Evolutionary conservation across 1,140 invertebrate genomes (phyloP), one percentile per base, ranked within the genome.

Genomic region (Drosophila albomicans): DNA sequence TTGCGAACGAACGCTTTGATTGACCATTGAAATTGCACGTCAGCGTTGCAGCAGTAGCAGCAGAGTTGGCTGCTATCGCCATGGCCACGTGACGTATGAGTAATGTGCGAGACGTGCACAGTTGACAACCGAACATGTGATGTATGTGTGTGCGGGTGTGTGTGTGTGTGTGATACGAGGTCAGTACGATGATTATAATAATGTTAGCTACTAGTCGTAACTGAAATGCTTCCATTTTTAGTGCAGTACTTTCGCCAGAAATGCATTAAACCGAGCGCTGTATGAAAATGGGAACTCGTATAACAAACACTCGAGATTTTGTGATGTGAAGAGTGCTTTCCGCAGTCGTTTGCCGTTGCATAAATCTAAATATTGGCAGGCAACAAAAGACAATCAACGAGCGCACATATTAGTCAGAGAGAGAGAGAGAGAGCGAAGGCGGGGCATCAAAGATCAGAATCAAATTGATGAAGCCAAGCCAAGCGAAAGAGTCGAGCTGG

Each of bases 1-100:
- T 78, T 75, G 70, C 70, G 63, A 15, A 59, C 76, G 74, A 66
- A 63, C 81, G 81, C 58, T 81, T 84, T 88, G 84, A 88, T 88
- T 88, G 84, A 88, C 84, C 84, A 89, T 89, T 89, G 84, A 88
- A 87, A 84, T 78, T 84, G 84, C 84, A 88, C 74, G 84, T 80
- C 82, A 88, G 65, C 80, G 69, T 58, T 51, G 58, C 41, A 41
- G 78, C 48, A 59, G 58, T 49, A 13, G 5, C 0, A 25, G 20
- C 32, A 32, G 20, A 25, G 20, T 25, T 32, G 5, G 32, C 41
- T 46, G 78, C 48, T 59, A 63, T 52, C 30, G 6, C 1, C 13
- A 4, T 3, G 64, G 41, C 72, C 79, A 88, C 79, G 73, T 80
- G 84, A 78, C 84, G 73, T 76, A 87, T 88, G 84, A 87, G 77